Conservation (phyloP, 2,113 vertebrate species). For the Notarius quadriscutis region DNA sequence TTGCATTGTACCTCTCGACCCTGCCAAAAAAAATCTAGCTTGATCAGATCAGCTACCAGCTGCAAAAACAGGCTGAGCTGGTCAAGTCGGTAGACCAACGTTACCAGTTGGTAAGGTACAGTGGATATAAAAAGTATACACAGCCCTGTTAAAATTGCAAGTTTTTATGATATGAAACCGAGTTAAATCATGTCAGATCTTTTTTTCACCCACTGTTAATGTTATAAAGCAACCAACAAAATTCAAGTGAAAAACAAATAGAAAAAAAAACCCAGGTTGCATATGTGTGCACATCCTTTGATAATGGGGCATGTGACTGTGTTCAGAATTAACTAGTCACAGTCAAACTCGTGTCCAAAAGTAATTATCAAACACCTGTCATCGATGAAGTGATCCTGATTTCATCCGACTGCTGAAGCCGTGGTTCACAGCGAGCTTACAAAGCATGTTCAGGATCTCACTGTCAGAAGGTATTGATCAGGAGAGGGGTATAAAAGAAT, state of each 20-base stretch:
- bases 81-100: background rate
- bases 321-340: too few relatives aligned
- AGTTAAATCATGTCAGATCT: background rate
- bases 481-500: background rate
- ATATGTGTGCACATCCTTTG: background rate
- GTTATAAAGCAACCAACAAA: too few relatives aligned
- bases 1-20: background rate
- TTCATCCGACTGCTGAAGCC: background rate
- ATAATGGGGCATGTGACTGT: background rate
- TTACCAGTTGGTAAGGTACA: background rate
- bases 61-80: background rate
- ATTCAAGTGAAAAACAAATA: background rate
- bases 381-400: background rate
- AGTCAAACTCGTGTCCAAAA: too few relatives aligned
- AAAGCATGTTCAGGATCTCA: too few relatives aligned
- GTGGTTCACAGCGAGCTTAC: too few relatives aligned
- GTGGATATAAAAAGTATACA: background rate
- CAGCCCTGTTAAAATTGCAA: background rate
- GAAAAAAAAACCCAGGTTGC: background rate
- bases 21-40: background rate
- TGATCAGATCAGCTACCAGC: background rate
- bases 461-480: background rate
- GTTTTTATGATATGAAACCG: background rate
- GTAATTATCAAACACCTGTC: too few relatives aligned
- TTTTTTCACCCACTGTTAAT: too few relatives aligned